Percentiles rank a stretch among this genome's conserved stretches.
These are phyloP conservation scores for Nansenia antarctica DNA, from an alignment of 2,113 vertebrate species.

Conservation along the genomic window DNA sequence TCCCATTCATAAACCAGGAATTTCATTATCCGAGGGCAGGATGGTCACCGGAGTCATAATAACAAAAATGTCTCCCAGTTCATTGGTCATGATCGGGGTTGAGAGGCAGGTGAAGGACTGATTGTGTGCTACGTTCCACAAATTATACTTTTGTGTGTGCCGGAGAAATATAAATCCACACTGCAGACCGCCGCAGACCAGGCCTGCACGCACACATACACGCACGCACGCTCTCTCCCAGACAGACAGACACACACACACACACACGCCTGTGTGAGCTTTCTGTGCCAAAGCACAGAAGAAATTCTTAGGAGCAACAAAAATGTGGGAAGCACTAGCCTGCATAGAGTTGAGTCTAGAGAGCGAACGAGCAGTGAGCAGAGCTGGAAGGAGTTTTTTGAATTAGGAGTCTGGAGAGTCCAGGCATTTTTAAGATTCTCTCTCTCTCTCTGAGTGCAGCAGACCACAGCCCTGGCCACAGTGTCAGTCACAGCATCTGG, in stretches of 20 bases:
- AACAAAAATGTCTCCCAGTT: conserved; percentile 9
- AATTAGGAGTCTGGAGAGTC: conserved; percentile 22
- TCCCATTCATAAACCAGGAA: conserved; percentile 28
- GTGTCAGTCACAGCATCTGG: conserved; percentile 31
- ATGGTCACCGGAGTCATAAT: neutral
- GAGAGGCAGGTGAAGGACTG: conserved; percentile 6
- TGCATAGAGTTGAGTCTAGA: conserved; percentile 14
- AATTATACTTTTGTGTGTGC: conserved; percentile 28
- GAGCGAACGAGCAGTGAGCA: conserved; percentile 30
- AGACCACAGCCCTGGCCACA: conserved; percentile 41
- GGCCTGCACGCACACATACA: neutral
- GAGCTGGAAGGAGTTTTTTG: conserved; percentile 31
- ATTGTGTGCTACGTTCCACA: conserved; percentile 2
- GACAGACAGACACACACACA: neutral
- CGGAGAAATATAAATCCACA: conserved; percentile 24
- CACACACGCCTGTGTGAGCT: neutral
- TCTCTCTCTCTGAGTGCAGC: conserved; percentile 36
- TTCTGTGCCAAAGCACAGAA: conserved; percentile 15
- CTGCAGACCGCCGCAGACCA: conserved; percentile 2
- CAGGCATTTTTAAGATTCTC: conserved; percentile 55
- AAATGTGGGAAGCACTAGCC: conserved; percentile 25
- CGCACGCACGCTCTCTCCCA: neutral
- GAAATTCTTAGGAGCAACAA: conserved; percentile 26
- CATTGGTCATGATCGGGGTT: conserved; percentile 8
- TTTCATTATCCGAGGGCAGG: conserved; percentile 13